Percentiles rank a stretch among this genome's conserved stretches.
These are phyloP conservation scores for Echinometra lucunter DNA, from an alignment of 53 echinoderm and acorn worm species.

Conservation along the genomic window DNA sequence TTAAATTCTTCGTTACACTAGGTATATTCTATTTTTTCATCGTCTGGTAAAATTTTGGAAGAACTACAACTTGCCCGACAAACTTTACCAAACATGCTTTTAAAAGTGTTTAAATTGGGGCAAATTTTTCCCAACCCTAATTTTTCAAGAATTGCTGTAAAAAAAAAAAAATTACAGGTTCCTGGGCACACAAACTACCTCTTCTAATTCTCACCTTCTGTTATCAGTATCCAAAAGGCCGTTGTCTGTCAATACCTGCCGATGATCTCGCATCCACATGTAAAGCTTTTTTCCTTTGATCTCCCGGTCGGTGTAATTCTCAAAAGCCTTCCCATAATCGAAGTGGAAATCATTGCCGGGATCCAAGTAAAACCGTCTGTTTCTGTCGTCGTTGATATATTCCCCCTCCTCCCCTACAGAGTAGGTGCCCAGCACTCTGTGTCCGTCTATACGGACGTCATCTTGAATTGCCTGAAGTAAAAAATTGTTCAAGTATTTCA, in stretches of 20 bases:
- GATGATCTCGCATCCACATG: neutral
- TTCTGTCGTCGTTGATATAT: neutral
- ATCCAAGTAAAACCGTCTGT: neutral
- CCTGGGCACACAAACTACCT: no score
- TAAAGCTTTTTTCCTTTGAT: neutral
- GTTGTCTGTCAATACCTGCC: neutral
- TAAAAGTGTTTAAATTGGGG: no score
- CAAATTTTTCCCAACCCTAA: no score
- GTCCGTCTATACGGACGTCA: neutral
- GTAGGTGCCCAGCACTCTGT: neutral
- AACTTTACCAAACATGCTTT: no score
- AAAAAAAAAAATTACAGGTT: no score
- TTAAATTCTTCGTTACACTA: no score
- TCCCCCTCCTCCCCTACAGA: neutral
- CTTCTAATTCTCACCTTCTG: neutral
- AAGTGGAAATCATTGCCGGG: neutral
- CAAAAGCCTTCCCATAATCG: neutral
- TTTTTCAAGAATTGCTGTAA: no score
- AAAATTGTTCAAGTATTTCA: no score
- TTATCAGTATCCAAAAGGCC: neutral
- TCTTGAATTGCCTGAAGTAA: neutral
- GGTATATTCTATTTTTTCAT: no score
- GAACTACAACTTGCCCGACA: no score
- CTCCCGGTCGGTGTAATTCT: neutral
- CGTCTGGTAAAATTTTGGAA: no score